Base-by-base conservation (phyloP, 2,113 vertebrate genomes). In the Neomonachus schauinslandi region DNA sequence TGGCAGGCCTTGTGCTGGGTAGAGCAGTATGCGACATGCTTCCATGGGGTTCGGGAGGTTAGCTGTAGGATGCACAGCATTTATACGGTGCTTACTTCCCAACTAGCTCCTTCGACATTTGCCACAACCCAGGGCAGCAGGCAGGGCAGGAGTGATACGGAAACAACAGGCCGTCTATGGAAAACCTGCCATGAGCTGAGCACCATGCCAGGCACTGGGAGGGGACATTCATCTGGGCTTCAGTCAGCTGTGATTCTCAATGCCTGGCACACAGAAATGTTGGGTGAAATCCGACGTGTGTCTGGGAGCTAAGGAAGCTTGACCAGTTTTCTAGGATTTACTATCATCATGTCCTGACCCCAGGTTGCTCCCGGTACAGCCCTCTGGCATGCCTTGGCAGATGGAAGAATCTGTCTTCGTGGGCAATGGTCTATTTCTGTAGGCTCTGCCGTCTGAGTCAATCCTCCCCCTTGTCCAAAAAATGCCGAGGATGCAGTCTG, bases 41-140 rank as follows among this genome's bases (percentile, higher is more conserved):
- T 55, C 81, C 33, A 1, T 12, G 22, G 61, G 13, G 11, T 5
- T 57, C 18, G 0, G 49, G 59, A 49, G 33, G 49, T 13, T 0
- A 13, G 31, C 46, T 63, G 1, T 4, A 1, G 4, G 33, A 69
- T 28, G 5, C 8, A 21, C 1, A 28, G 21, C 36, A 24, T 11
- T 28, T 49, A 49, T 3, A 39, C 21, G 31, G 46, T 22, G 15
- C 61, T 82, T 85, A 65, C 91, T 42, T 33, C 80, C 87, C 65
- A 61, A 14, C 33, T 4, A 0, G 16, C 42, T 80, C 76, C 77
- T 46, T 36, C 2, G 24, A 90, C 80, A 19, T 22, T 77, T 63
- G 67, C 33, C 57, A 55, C 15, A 31, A 24, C 81, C 74, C 46
- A 1, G 39, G 5, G 7, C 74, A 51, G 57, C 85, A 31, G 53